phyloP scores from a whole-genome alignment of 2,888 invertebrate species.

The Zhuqinia jingwanae region DNA sequence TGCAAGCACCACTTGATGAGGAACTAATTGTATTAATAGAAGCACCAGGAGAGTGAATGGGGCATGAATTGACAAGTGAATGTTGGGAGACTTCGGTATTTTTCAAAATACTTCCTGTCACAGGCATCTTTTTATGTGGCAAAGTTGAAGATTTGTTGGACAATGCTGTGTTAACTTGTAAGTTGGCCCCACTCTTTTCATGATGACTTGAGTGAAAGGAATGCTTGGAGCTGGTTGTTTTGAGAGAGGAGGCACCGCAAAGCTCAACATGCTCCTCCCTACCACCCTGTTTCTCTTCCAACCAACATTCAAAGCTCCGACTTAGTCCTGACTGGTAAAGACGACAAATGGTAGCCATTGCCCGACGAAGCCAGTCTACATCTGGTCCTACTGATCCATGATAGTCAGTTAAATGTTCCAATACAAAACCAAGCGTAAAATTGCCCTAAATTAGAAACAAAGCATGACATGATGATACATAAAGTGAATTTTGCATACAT shows the following conservation, averaged over 20 bases:
- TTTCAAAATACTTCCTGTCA: constrained; percentile 66
- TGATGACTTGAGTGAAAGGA: neutral
- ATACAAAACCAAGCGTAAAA: constrained; percentile 77
- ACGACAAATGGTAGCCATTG: constrained; percentile 66
- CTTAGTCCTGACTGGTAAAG: constrained; percentile 70
- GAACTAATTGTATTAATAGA: neutral
- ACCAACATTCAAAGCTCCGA: constrained; percentile 68
- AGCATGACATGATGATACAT: neutral
- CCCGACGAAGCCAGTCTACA: constrained; percentile 71
- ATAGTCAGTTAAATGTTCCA: constrained; percentile 72
- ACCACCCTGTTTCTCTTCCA: constrained; percentile 47
- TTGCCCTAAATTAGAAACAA: constrained; percentile 57
- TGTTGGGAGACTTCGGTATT: constrained; percentile 40
- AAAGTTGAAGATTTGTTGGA: neutral
- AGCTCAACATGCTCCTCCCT: constrained; percentile 70
- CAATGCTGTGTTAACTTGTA: no score
- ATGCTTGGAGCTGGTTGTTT: neutral
- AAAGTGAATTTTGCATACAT: neutral
- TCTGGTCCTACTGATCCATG: constrained; percentile 60
- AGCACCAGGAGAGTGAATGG: constrained; percentile 1
- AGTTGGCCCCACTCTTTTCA: neutral
- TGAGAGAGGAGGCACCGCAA: constrained; percentile 15
- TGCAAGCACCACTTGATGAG: neutral
- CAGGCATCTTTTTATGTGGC: neutral
- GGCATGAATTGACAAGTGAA: neutral